Conservation (phyloP, 2,797 vertebrate species). For the Siniperca scherzeri region DNA sequence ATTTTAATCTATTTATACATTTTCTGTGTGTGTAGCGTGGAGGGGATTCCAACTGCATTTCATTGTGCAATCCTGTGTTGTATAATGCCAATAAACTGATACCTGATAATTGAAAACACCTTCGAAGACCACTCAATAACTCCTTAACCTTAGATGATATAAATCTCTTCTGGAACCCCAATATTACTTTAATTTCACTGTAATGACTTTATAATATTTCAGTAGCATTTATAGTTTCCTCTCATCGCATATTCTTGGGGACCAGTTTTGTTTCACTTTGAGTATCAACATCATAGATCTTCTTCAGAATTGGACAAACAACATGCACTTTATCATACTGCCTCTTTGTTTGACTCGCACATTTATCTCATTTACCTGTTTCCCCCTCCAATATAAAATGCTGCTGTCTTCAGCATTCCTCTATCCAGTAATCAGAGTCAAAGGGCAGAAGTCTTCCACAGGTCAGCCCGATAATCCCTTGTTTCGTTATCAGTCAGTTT, state of each 20-base stretch:
- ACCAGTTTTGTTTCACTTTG: not conserved
- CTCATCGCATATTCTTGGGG: not conserved
- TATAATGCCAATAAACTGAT: too few relatives aligned
- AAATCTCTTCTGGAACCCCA: not conserved
- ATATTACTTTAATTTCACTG: not conserved
- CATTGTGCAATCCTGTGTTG: too few relatives aligned
- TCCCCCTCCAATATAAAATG: not conserved
- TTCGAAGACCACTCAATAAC: not conserved
- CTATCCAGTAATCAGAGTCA: constrained; percentile 28
- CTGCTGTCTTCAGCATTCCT: constrained; percentile 36
- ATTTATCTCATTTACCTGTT: not conserved
- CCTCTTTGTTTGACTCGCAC: not conserved
- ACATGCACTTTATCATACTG: not conserved
- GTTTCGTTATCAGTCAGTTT: constrained; percentile 44
- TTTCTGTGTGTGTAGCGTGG: too few relatives aligned
- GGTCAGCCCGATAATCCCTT: constrained; percentile 40
- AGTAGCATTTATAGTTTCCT: not conserved
- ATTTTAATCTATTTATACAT: too few relatives aligned
- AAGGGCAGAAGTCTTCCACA: constrained; percentile 34
- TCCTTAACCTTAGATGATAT: not conserved
- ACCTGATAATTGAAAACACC: not conserved
- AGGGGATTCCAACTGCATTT: too few relatives aligned
- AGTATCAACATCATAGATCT: not conserved
- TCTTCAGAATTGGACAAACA: not conserved
- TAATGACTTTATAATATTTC: not conserved